A percentile compares a stretch with the other conserved stretches of the same genome.
Evolutionary conservation across 2,797 vertebrate species (phyloP).

Genomic region (Sciurus carolinensis): DNA sequence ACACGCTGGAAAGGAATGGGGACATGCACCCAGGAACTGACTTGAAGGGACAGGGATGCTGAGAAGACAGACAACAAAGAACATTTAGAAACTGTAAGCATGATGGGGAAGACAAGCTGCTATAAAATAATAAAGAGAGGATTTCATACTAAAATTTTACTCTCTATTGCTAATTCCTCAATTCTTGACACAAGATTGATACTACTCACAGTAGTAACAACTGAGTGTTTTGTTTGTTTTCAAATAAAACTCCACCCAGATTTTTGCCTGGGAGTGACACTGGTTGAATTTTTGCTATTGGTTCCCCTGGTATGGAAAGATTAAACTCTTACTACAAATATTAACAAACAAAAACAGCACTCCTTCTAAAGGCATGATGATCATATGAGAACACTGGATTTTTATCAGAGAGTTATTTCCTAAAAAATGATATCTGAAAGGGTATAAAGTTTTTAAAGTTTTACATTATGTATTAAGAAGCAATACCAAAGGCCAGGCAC

Average conservation of each 20-base stretch:
- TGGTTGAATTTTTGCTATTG: neutral
- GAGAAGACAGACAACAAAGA: neutral
- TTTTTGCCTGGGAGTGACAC: neutral
- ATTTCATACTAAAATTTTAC: neutral
- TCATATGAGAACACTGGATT: neutral
- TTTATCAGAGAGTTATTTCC: constrained; percentile 30
- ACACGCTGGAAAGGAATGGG: neutral
- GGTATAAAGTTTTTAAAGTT: too few relatives aligned
- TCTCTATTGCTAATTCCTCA: neutral
- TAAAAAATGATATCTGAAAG: neutral
- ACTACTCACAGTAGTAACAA: too few relatives aligned
- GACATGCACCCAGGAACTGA: neutral
- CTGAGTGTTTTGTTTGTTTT: neutral
- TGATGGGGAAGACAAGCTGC: neutral
- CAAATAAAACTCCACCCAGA: constrained; percentile 15
- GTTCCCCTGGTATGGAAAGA: neutral
- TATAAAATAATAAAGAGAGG: neutral
- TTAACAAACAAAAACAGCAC: neutral
- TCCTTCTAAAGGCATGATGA: neutral
- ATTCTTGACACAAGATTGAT: neutral
- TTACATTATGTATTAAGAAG: neutral
- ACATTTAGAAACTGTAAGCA: neutral
- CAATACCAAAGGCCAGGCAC: neutral
- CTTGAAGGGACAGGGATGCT: neutral
- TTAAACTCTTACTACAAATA: neutral